These are phyloP conservation scores for Asteroscopus sphinx DNA, from an alignment of 2,888 invertebrate genomes.

Conservation along the genomic window DNA sequence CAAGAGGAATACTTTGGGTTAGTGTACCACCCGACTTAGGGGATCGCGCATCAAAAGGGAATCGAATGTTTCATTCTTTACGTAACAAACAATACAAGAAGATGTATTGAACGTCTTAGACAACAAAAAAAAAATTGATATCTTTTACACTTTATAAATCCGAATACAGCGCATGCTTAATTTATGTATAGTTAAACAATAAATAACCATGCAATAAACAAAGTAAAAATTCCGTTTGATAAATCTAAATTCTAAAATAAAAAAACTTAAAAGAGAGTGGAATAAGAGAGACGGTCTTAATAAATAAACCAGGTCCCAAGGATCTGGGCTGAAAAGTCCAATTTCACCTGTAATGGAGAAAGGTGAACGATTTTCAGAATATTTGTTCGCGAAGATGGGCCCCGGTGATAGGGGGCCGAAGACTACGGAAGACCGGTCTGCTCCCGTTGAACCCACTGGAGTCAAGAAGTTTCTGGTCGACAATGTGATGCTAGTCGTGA, in stretches of 20 bases:
- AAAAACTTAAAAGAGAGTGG: constrained; percentile 32
- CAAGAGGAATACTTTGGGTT: constrained; percentile 44
- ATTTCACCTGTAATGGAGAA: constrained; percentile 89
- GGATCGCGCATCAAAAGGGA: constrained; percentile 31
- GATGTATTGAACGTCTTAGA: constrained; percentile 22
- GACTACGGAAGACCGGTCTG: constrained; percentile 90
- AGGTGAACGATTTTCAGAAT: constrained; percentile 93
- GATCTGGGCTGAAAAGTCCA: constrained; percentile 69
- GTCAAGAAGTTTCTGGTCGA: constrained; percentile 92
- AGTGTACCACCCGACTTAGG: constrained; percentile 50
- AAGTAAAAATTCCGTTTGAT: constrained; percentile 13
- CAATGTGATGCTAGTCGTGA: constrained; percentile 94
- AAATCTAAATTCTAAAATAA: constrained; percentile 25
- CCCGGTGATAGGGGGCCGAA: constrained; percentile 91
- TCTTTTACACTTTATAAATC: not conserved
- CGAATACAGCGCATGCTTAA: not conserved
- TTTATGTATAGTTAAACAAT: constrained; percentile 37
- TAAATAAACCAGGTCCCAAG: constrained; percentile 59
- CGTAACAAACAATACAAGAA: constrained; percentile 25
- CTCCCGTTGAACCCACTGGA: constrained; percentile 92
- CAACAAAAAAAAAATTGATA: constrained; percentile 3
- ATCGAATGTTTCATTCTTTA: constrained; percentile 4
- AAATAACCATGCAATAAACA: constrained; percentile 39
- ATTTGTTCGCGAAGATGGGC: constrained; percentile 95
- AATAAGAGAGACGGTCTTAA: constrained; percentile 25